phyloP scores from a whole-genome alignment of 2,888 invertebrate species.

The Watsonalla cultraria region DNA sequence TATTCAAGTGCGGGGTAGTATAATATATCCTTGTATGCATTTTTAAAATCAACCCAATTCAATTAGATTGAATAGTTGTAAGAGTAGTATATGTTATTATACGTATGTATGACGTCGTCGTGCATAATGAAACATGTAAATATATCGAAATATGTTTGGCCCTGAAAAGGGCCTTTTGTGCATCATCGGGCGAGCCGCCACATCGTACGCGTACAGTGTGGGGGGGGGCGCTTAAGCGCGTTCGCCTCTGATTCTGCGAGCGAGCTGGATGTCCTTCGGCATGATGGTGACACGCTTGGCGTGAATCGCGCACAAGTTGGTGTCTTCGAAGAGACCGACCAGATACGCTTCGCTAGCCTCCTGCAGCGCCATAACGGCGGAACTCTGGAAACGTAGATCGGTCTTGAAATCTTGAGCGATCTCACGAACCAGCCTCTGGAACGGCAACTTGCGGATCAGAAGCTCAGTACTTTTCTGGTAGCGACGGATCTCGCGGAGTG shows the following conservation, averaged over 20 bases:
- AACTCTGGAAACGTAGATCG: too few relatives aligned
- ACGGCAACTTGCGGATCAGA: constrained; percentile 65
- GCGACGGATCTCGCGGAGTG: constrained; percentile 83
- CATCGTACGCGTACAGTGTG: too few relatives aligned
- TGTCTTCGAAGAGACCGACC: constrained; percentile 80
- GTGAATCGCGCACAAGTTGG: too few relatives aligned
- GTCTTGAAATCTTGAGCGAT: constrained; percentile 81
- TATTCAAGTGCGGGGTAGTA: too few relatives aligned
- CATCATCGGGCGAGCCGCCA: neutral
- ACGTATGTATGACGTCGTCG: constrained; percentile 2
- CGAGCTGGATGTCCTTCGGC: constrained; percentile 89
- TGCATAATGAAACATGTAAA: too few relatives aligned
- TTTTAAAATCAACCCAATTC: too few relatives aligned
- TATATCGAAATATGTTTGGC: too few relatives aligned
- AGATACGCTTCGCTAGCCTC: constrained; percentile 90
- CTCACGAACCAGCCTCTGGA: constrained; percentile 94
- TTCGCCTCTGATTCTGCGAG: constrained; percentile 12
- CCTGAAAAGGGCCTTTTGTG: too few relatives aligned
- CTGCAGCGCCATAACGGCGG: constrained; percentile 47
- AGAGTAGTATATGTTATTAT: too few relatives aligned
- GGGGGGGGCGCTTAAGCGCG: constrained; percentile 9
- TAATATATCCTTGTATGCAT: too few relatives aligned
- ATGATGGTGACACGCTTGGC: constrained; percentile 86
- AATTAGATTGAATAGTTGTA: too few relatives aligned
- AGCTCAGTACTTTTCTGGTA: constrained; percentile 95